These are phyloP conservation scores for Crocodylus rhombifer DNA, from an alignment of 2,797 vertebrate species.

Conservation along the genomic window DNA sequence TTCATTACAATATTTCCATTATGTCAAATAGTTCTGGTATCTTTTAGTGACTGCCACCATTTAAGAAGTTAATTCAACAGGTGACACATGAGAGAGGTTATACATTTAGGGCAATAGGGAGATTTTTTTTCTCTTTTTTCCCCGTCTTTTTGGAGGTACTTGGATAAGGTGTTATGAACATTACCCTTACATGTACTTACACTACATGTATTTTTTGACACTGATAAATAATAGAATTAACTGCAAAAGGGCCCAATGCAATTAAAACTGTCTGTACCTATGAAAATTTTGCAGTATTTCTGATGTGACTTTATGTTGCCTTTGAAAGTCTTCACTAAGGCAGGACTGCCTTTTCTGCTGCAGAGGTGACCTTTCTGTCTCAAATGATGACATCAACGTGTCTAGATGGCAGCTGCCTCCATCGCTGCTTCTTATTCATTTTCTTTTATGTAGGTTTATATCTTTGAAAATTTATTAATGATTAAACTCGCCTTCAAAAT, in stretches of 20 bases:
- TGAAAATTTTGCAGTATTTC: not conserved
- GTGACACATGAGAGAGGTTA: not conserved
- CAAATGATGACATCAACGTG: not conserved
- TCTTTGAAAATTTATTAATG: not conserved
- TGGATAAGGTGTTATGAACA: too few species aligned
- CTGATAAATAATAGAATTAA: too few species aligned
- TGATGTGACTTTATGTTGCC: not conserved
- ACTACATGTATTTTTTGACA: not conserved
- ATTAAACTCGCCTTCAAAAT: not conserved
- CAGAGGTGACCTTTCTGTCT: not conserved
- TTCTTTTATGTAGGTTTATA: not conserved
- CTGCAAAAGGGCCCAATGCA: not conserved
- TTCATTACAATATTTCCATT: not conserved
- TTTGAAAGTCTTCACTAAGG: not conserved
- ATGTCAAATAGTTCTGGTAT: not conserved
- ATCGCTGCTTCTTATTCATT: not conserved
- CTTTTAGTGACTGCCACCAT: not conserved
- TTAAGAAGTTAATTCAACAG: not conserved
- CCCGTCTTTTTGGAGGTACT: too few species aligned
- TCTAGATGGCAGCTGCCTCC: not conserved
- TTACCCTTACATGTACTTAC: not conserved
- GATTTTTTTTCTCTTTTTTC: not conserved
- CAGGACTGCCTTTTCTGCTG: too few species aligned
- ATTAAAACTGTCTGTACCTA: not conserved
- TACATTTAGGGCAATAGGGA: not conserved